phyloP scores from a whole-genome alignment of 2,888 invertebrate species.

The Philonicus albiceps region DNA sequence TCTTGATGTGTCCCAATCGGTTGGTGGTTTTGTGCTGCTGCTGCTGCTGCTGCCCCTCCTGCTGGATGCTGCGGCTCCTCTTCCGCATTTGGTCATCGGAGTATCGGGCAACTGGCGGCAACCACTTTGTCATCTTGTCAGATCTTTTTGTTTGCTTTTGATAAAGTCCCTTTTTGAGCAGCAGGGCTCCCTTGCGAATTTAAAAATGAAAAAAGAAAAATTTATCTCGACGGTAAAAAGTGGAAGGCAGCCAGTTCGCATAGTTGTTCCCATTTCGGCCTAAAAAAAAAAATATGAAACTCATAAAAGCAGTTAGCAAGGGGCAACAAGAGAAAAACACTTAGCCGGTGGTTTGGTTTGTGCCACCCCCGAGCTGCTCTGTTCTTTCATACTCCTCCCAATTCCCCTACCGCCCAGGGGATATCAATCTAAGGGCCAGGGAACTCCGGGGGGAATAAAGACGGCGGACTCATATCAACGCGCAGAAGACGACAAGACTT shows the following conservation, averaged over 20 bases:
- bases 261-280: background rate
- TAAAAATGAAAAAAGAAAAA: background rate
- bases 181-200: background rate
- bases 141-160: background rate
- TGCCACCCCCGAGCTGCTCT: background rate
- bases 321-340: constrained; percentile 8
- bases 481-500: background rate
- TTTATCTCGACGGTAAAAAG: background rate
- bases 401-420: too few relatives aligned
- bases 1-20: background rate
- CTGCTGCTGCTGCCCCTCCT: background rate
- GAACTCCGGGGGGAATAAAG: background rate
- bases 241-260: background rate
- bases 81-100: constrained; percentile 12
- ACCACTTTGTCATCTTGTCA: constrained; percentile 15
- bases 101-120: constrained; percentile 1
- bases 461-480: background rate
- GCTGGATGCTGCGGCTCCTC: background rate
- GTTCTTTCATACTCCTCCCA: background rate
- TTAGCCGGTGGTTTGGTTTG: background rate
- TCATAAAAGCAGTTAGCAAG: constrained; percentile 12
- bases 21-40: background rate
- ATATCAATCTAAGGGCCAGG: background rate
- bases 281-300: background rate
- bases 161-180: background rate